Base-by-base conservation (phyloP, 2,888 invertebrate species). In the Drosophila vallismaia region DNA sequence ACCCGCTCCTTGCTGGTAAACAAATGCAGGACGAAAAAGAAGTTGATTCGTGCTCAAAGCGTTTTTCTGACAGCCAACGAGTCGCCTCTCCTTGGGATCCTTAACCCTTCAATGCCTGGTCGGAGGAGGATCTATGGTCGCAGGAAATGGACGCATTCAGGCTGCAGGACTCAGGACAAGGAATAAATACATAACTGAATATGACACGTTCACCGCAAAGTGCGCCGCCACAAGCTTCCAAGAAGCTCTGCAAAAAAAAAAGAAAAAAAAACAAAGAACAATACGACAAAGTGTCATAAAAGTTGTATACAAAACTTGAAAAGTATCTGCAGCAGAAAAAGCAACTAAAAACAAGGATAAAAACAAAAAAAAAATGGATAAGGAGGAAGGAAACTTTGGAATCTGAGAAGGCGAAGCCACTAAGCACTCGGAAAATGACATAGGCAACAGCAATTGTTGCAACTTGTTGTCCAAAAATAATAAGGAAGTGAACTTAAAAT, bases 241-340 rank as follows among this genome's bases (percentile, higher is more conserved):
- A n/a, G 24, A 44, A 24, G 44, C 44, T 42, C 19, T 3, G 19
- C 58, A 2, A 19, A 44, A 19, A 24, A 24, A 19, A 44, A 24
- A 54, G 19, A 62, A 2, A 19, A 44, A 19, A 24, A 24, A 19
- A 44, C 44, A 54, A 50, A 64, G 53, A 62, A 79, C 86, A 86
- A 86, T 78, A 81, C 75, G 81, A 84, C 87, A 85, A 85, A 85
- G 85, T 85, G 85, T 86, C 85, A 86, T 82, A 82, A 85, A 85
- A 85, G 85, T 85, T 85, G 84, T 85, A 84, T 73, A 84, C 85
- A 82, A 79, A 85, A 85, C 84, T 85, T 79, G 71, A 86, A 59
- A 82, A 83, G 83, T 79, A 77, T 76, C 74, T 79, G 85, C 85
- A 77, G 71, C 60, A 54, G 42, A 49, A 75, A 73, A 42, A 19